Conservation (phyloP, 2,797 vertebrate species). For the Oreochromis grahami region DNA sequence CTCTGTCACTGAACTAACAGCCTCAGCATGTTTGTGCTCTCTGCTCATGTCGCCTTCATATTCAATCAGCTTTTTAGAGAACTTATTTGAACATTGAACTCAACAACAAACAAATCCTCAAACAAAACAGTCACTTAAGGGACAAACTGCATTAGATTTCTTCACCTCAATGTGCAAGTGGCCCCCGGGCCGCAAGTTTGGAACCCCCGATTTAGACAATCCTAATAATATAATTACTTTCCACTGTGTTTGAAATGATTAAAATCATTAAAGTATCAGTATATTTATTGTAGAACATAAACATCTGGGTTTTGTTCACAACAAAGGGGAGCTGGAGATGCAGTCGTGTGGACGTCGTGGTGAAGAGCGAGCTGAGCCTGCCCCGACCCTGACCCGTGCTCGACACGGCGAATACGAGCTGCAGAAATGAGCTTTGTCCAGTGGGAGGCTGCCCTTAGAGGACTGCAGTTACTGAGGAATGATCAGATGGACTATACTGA, state of each 20-base stretch:
- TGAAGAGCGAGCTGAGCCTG: not conserved
- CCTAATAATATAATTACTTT: not conserved
- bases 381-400: not conserved
- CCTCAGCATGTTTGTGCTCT: not conserved
- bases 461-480: not conserved
- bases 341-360: fast-evolving
- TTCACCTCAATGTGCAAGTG: fast-evolving
- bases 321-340: not conserved
- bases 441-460: fast-evolving
- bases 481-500: not conserved
- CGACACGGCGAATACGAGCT: fast-evolving
- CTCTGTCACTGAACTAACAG: not conserved
- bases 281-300: not conserved
- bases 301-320: fast-evolving
- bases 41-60: not conserved
- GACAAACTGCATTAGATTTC: fast-evolving
- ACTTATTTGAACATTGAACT: fast-evolving
- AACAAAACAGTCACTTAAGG: not conserved
- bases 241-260: not conserved
- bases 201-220: not conserved
- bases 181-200: fast-evolving
- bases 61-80: not conserved
- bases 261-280: fast-evolving
- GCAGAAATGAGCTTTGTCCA: not conserved
- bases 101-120: not conserved